Base-by-base conservation (phyloP, 53 echinoderm and acorn worm species). In the Temnopleurus reevesii region DNA sequence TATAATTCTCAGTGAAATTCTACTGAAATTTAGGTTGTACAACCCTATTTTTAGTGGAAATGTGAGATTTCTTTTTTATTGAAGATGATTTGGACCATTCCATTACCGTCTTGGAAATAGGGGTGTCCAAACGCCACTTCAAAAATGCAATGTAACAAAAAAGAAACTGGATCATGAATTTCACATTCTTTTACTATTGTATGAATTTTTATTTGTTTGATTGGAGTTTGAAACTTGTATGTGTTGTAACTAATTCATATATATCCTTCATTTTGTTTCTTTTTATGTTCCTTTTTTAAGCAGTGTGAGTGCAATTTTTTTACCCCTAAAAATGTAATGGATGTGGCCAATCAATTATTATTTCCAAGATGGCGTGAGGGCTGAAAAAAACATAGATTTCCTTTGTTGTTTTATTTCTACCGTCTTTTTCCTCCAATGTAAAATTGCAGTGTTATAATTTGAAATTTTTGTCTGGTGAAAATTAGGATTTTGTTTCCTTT, bases 51-150 rank as follows among this genome's bases (percentile, higher is more conserved):
- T 71, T 13, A 38, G 21, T 38, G 13, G 41, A 71, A 71, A 19
- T 21, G 41, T n/a, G 71, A 71, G 71, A 71, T 79, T 79, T 79
- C 45, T 46, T 79, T n/a, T 79, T 79, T 30, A 79, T 2, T 79
- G 28, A 79, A 79, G 47, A 79, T 46, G 46, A 79, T 47, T 79
- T 79, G 49, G 79, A 49, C 79, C 49, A 79, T 79, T 47, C 79
- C 79, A 79, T 47, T 47, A 5, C 46, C 9, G 2, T 47, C 15
- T 24, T 7, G 12, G 28, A 49, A 47, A 79, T 46, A 30, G 79
- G 79, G 79, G 79, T 71, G 71, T 15, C 30, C 31, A 63, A 33
- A 2, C 24, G 6, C 0, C 10, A 34, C 63, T 63, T 63, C 13
- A 63, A n/a, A n/a, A n/a, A n/a, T n/a, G n/a, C n/a, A n/a, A n/a